Evolutionary conservation across 2,797 vertebrate genomes (phyloP).

Genomic region (Lepus oiostolus): DNA sequence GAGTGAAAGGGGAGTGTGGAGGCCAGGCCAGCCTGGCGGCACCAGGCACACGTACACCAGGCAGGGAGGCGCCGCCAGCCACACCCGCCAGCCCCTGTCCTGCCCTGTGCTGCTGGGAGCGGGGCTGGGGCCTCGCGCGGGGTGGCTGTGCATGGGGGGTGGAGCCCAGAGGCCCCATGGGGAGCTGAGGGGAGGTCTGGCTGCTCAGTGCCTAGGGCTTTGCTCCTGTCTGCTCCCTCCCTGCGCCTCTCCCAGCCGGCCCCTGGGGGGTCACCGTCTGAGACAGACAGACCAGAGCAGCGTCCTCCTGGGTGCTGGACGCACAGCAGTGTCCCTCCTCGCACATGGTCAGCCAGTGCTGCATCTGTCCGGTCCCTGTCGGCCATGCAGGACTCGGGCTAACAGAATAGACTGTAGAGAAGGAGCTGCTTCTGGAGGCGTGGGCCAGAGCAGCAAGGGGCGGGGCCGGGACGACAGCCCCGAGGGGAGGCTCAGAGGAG

Average conservation of each 20-base stretch:
- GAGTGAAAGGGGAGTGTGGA: neutral
- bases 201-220: neutral
- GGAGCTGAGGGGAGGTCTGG: neutral
- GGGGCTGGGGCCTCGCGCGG: rapidly evolving
- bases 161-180: rapidly evolving
- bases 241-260: neutral
- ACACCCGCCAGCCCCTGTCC: neutral
- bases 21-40: neutral
- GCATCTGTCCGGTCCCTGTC: neutral
- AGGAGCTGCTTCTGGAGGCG: neutral
- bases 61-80: neutral
- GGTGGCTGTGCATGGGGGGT: neutral
- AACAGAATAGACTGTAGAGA: neutral
- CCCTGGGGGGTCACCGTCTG: too few species aligned
- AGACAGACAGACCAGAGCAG: neutral
- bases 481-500: neutral
- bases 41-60: constrained; percentile 23
- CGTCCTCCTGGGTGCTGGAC: rapidly evolving
- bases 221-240: neutral
- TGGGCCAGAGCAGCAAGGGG: neutral
- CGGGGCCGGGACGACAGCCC: neutral
- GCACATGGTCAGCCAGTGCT: neutral
- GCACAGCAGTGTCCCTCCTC: neutral
- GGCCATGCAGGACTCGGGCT: neutral
- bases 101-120: neutral